Evolutionary conservation across 2,888 invertebrate species (phyloP), one percentile per base, ranked within the genome.

Genomic region (Crossocerus cetratus): DNA sequence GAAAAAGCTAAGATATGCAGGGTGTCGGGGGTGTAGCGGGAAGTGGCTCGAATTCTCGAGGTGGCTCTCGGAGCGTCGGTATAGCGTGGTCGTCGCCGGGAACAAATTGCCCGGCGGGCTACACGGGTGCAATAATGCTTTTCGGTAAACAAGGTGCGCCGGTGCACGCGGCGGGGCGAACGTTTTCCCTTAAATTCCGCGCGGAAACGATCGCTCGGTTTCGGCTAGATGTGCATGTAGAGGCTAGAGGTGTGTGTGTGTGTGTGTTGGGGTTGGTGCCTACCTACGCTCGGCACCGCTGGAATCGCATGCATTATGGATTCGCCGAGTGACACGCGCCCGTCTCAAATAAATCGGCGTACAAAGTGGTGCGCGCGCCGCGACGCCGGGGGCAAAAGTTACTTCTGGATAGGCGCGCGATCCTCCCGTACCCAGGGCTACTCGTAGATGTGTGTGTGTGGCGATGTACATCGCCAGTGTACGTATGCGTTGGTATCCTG

Each of bases 281-380:
- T n/a, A 49, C 16, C 49, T 18, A 18, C n/a, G 49, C 32, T 32
- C 32, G 32, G 32, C 32, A 32, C 32, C 32, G 32, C 32, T 54
- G 45, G 54, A 71, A 71, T 71, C 73, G 68, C 74, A 82, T 78
- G 82, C 80, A 82, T 82, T 77, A 80, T 82, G 76, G 80, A 82
- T 82, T 74, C 57, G 73, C 53, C 56, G 72, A 74, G 70, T 73
- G 73, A 80, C 80, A 49, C 16, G 75, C 63, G 74, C 55, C 43
- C 70, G 78, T 76, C 74, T 72, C 72, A 64, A 69, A 82, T 82
- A 82, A 82, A 82, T 82, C 81, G 80, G 63, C 62, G 72, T 69
- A 79, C 77, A 75, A 64, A 76, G 80, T 76, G 72, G 43, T 20
- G 16, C 22, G 64, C 65, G 54, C 58, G 69, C 64, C 49, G 61